Evolutionary conservation across 2,797 vertebrate genomes (phyloP), one percentile per base, ranked within the genome.

Genomic region (Crax fasciolata): DNA sequence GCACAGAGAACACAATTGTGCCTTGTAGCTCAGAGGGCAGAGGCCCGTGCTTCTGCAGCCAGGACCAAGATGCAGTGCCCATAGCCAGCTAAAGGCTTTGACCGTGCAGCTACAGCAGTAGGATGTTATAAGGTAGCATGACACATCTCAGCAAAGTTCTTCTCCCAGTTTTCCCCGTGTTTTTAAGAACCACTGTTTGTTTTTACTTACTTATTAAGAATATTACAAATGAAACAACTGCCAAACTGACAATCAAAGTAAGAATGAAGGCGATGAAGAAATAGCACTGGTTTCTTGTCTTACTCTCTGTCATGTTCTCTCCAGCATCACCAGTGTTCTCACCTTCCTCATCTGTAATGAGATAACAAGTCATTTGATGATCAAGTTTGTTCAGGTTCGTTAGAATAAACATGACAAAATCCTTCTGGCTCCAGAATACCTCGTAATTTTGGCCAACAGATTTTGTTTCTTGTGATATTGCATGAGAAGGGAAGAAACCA

Each of bases 141-240:
- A 79, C 1, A 5, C 46, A 51, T 43, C 82, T 46, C 46, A 84
- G 32, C 25, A 57, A 79, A 86, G 23, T 43, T 78, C 16, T 74
- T 82, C 38, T 73, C 71, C 57, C 44, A 32, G 4, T 2, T 67
- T 3, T 5, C 21, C n/a, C 13, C 30, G 25, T 5, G 6, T 83
- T 89, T 77, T 83, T 49, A 85, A 81, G 30, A 88, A 65, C 2
- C 27, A 39, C 30, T 21, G 2, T 73, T 54, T 73, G 25, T 8
- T 83, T 35, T 81, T 95, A 98, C 98, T 98, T 94, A 98, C 98
- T 88, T 92, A 97, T 96, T 82, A 98, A 93, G 81, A 97, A 97
- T 88, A 98, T 96, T 91, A 97, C 97, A 6, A 98, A 98, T 51
- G 97, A 98, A 84, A 98, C 97, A 89, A 98, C 96, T 2, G 71